phyloP scores from a whole-genome alignment of 2,797 vertebrate species.

The Pipistrellus nathusii region DNA sequence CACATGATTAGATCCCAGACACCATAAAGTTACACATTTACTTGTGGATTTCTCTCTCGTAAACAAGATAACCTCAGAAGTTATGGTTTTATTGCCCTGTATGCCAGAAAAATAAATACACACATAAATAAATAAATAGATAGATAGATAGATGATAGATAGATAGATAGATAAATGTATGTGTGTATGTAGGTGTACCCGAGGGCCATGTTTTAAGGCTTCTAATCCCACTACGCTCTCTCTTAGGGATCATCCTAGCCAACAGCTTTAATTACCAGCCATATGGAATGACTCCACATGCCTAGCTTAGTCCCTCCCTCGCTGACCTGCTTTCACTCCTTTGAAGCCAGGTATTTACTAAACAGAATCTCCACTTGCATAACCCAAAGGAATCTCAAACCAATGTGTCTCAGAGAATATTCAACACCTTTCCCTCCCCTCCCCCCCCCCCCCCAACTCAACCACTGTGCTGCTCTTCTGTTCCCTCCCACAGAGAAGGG shows the following conservation, averaged over 20 bases:
- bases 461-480: neutral
- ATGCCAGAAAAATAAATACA: too few species aligned
- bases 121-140: too few species aligned
- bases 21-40: too few species aligned
- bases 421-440: neutral
- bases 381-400: neutral
- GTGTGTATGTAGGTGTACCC: neutral
- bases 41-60: too few species aligned
- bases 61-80: too few species aligned
- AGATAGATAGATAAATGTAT: neutral
- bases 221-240: neutral
- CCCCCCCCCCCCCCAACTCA: neutral
- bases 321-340: neutral
- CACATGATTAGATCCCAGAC: too few species aligned
- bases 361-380: slow-evolving; percentile 23
- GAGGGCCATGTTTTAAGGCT: neutral
- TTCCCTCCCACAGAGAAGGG: neutral
- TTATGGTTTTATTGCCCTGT: too few species aligned
- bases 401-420: neutral
- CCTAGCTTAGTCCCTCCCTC: neutral
- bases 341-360: slow-evolving; percentile 15
- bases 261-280: slow-evolving; percentile 6
- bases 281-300: neutral
- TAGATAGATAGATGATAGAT: neutral
- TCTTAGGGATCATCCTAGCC: neutral